These are phyloP conservation scores for Panzeria rudis DNA, from an alignment of 2,888 invertebrate species.

Conservation along the genomic window DNA sequence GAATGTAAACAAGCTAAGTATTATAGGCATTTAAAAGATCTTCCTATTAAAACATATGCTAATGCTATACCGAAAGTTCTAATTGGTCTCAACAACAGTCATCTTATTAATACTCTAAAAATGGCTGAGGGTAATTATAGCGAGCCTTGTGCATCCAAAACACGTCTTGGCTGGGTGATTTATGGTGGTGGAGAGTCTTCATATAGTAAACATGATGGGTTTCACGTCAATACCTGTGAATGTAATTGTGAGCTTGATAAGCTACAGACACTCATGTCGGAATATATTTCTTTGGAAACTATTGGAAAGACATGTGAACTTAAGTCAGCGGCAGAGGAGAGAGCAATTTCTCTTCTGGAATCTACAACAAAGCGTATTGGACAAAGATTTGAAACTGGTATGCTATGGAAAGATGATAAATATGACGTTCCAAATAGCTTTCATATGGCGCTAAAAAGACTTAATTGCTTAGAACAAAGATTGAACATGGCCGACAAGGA, in stretches of 20 bases:
- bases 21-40: slow-evolving; percentile 21
- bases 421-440: background rate
- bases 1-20: slow-evolving; percentile 11
- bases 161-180: slow-evolving; percentile 9
- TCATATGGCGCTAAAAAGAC: background rate
- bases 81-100: background rate
- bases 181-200: background rate
- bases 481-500: background rate
- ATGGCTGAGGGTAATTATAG: slow-evolving; percentile 9
- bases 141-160: background rate
- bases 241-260: background rate
- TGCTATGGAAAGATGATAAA: background rate
- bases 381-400: background rate
- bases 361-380: slow-evolving; percentile 2
- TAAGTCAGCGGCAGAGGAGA: background rate
- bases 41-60: slow-evolving; percentile 13
- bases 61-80: slow-evolving; percentile 12
- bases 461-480: background rate
- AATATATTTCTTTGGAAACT: background rate
- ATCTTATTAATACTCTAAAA: slow-evolving; percentile 5
- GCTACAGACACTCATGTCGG: background rate
- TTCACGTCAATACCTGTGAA: background rate
- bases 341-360: background rate
- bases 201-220: background rate
- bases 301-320: background rate